A percentile compares a stretch with the other conserved stretches of the same genome.
phyloP scores from a whole-genome alignment of 1,140 invertebrate species.

The Procambarus virginalis region DNA sequence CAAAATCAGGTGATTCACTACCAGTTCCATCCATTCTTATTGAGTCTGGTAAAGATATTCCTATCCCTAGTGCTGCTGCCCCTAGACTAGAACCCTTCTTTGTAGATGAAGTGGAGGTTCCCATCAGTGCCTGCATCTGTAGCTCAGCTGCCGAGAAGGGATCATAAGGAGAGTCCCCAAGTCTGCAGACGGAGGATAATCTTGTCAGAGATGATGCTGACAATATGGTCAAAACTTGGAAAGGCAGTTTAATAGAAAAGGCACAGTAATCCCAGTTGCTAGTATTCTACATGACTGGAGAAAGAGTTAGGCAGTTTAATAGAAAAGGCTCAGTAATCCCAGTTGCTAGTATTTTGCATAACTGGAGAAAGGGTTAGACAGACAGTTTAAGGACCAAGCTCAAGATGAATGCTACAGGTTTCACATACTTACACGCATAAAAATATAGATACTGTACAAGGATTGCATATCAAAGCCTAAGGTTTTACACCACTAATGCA shows the following conservation, averaged over 20 bases:
- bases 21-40: conserved; percentile 39
- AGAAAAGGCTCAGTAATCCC: not conserved
- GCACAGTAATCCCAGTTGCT: not conserved
- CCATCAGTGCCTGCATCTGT: conserved; percentile 66
- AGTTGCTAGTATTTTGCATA: not conserved
- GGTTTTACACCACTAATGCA: not conserved
- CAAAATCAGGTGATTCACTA: conserved; percentile 48
- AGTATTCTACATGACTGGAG: not conserved
- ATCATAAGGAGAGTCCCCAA: conserved; percentile 61
- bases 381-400: not conserved
- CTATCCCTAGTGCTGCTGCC: conserved; percentile 31
- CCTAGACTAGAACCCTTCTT: conserved; percentile 56
- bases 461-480: not conserved
- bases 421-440: not conserved
- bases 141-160: conserved; percentile 70
- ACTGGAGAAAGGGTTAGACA: not conserved
- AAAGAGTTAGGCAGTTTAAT: not conserved
- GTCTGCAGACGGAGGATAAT: conserved; percentile 46
- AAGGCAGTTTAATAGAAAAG: not conserved
- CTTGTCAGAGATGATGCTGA: conserved; percentile 17
- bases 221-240: not conserved
- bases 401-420: not conserved
- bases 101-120: conserved; percentile 35
- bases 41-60: conserved; percentile 33
- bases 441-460: not conserved